These are phyloP conservation scores for Syrmaticus mikado DNA, from an alignment of 2,113 vertebrate species.

Conservation along the genomic window DNA sequence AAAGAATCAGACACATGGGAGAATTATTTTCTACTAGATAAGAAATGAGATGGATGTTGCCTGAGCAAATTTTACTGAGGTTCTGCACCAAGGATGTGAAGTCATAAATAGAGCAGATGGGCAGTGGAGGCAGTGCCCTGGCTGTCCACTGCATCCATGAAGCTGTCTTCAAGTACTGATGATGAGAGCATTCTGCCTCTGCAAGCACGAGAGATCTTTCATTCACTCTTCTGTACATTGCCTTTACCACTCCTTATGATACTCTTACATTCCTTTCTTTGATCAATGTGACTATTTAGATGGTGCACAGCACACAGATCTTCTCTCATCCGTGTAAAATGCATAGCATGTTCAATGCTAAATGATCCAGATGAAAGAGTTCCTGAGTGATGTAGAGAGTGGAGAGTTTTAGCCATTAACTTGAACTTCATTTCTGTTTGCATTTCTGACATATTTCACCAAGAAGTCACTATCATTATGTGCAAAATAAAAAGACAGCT, in stretches of 20 bases:
- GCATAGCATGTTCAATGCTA: neutral
- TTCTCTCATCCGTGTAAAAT: neutral
- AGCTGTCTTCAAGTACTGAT: neutral
- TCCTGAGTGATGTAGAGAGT: neutral
- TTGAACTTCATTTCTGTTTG: neutral
- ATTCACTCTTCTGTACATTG: neutral
- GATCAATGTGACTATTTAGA: neutral
- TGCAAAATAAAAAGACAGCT: neutral
- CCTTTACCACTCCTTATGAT: neutral
- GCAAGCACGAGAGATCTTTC: neutral
- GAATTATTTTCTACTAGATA: neutral
- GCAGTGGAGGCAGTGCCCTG: neutral
- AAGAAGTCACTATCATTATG: neutral
- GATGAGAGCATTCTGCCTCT: neutral
- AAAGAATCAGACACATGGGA: neutral
- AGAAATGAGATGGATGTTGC: neutral
- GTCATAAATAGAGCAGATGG: neutral
- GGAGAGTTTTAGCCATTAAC: neutral
- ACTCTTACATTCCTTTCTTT: accelerated
- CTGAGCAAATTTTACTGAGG: neutral
- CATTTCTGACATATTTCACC: neutral
- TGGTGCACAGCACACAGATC: neutral
- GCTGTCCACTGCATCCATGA: neutral
- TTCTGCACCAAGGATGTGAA: neutral
- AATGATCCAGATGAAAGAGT: neutral